Percentiles rank a stretch among this genome's conserved stretches.
These are phyloP conservation scores for Carollia perspicillata DNA, from an alignment of 2,113 vertebrate species.

Conservation along the genomic window DNA sequence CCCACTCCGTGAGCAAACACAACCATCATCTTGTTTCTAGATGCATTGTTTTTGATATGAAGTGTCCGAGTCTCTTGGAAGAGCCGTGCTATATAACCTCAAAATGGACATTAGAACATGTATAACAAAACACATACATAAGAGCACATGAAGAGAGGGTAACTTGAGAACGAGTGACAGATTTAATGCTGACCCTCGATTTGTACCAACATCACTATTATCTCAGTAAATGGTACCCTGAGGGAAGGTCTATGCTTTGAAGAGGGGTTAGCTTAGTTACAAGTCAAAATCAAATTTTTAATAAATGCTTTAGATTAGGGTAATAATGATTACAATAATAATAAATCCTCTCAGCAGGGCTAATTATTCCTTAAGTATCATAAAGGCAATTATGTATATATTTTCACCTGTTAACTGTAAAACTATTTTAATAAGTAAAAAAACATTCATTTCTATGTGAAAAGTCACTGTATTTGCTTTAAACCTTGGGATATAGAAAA, in stretches of 20 bases:
- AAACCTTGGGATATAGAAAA: slow-evolving; percentile 41
- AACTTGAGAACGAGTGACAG: neutral
- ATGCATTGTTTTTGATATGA: neutral
- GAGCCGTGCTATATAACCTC: neutral
- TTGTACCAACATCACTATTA: neutral
- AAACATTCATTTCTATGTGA: slow-evolving; percentile 50
- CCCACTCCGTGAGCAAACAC: neutral
- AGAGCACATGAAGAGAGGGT: neutral
- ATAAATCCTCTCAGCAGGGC: slow-evolving; percentile 56
- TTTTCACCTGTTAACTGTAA: slow-evolving; percentile 54
- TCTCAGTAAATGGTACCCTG: neutral
- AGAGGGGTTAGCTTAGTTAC: slow-evolving; percentile 27
- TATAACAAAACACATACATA: neutral
- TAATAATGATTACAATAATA: slow-evolving; percentile 66
- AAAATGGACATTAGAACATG: neutral
- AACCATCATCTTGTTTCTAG: neutral
- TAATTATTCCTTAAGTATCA: slow-evolving; percentile 68
- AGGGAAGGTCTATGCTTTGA: neutral
- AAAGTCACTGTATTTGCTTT: slow-evolving; percentile 56
- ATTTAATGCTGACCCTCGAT: neutral
- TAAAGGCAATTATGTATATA: slow-evolving; percentile 62
- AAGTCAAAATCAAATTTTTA: slow-evolving; percentile 50
- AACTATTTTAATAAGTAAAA: slow-evolving; percentile 63
- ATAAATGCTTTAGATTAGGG: slow-evolving; percentile 58
- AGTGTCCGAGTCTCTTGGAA: neutral